phyloP scores from a whole-genome alignment of 2,797 vertebrate genomes.

The Sebastes reedi region DNA sequence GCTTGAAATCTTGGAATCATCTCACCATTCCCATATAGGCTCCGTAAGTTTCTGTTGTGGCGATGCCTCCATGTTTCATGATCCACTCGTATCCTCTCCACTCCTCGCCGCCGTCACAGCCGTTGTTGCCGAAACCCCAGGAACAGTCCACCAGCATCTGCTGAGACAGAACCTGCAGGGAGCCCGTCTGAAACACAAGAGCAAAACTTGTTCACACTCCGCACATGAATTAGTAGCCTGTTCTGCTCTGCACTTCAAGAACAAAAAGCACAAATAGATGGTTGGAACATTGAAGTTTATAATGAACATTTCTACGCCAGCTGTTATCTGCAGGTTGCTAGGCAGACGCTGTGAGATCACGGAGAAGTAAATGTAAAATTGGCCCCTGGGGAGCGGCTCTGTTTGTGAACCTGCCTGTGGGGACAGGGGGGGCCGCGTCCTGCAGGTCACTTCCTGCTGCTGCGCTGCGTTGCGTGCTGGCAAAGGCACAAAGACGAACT shows the following conservation, averaged over 20 bases:
- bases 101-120: constrained; percentile 86
- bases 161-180: constrained; percentile 85
- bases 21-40: constrained; percentile 86
- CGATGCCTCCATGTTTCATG: constrained; percentile 87
- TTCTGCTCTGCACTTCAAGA: fast-evolving
- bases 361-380: background rate
- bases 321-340: constrained; percentile 23
- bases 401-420: constrained; percentile 45
- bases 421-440: background rate
- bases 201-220: background rate
- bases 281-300: background rate
- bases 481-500: constrained; percentile 27
- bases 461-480: background rate
- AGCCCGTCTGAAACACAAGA: constrained; percentile 71
- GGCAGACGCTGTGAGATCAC: constrained; percentile 16
- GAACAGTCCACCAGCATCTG: constrained; percentile 87
- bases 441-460: constrained; percentile 38
- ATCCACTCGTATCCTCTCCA: constrained; percentile 88
- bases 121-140: constrained; percentile 87
- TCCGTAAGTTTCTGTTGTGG: constrained; percentile 83
- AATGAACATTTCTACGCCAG: constrained; percentile 3
- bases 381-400: constrained; percentile 28
- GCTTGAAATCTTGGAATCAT: background rate
- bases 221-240: background rate
- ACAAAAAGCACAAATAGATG: background rate